These are phyloP conservation scores for Andricus grossulariae DNA, from an alignment of 1,140 invertebrate genomes.

Conservation along the genomic window DNA sequence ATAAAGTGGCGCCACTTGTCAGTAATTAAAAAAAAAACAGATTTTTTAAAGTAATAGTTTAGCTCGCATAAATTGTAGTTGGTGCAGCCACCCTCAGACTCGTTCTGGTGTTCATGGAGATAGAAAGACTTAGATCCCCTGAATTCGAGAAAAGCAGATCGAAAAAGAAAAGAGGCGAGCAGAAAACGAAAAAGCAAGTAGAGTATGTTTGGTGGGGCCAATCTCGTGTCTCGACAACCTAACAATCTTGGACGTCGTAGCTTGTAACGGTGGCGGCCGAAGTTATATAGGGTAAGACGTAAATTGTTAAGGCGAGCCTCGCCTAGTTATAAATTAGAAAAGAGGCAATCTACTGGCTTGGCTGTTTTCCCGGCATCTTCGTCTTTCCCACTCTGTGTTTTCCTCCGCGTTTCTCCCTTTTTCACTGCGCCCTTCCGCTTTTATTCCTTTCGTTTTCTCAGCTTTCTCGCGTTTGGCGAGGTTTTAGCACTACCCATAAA, in stretches of 20 bases:
- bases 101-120: background rate
- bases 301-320: conserved; percentile 69
- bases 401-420: conserved; percentile 9
- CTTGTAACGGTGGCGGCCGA: conserved; percentile 52
- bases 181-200: conserved; percentile 41
- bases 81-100: background rate
- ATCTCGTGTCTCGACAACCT: conserved; percentile 60
- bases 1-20: too few relatives aligned
- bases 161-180: conserved; percentile 37
- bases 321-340: conserved; percentile 72
- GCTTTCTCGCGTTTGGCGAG: conserved; percentile 37
- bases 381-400: conserved; percentile 33
- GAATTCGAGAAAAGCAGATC: conserved; percentile 11
- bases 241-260: conserved; percentile 60
- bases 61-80: too few relatives aligned
- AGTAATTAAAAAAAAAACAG: too few relatives aligned
- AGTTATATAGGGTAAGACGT: conserved; percentile 59
- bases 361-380: conserved; percentile 43
- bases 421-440: conserved; percentile 32
- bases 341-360: conserved; percentile 65
- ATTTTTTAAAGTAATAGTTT: too few relatives aligned
- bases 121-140: background rate
- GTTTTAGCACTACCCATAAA: conserved; percentile 58
- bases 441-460: conserved; percentile 35
- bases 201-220: conserved; percentile 53